phyloP scores from a whole-genome alignment of 2,113 vertebrate species.

The Taurulus bubalis region DNA sequence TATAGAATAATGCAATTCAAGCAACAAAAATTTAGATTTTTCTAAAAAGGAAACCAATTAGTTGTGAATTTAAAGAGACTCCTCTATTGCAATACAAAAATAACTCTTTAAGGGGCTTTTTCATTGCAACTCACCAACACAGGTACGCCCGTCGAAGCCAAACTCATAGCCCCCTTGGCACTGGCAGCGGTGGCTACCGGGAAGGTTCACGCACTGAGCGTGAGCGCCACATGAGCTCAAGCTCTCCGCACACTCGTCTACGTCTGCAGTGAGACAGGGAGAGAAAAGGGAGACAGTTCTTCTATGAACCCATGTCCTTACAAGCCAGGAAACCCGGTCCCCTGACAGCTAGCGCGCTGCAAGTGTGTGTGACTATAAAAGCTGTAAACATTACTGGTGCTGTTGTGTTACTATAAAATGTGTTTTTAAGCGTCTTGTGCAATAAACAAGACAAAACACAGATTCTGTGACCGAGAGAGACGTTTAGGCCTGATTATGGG shows the following conservation, averaged over 20 bases:
- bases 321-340: constrained; percentile 31
- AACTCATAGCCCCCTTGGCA: constrained; percentile 84
- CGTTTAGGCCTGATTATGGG: constrained; percentile 55
- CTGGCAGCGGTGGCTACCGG: constrained; percentile 88
- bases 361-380: constrained; percentile 14
- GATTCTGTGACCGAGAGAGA: constrained; percentile 26
- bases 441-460: neutral
- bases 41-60: no score
- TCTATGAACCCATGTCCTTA: neutral
- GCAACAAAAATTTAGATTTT: no score
- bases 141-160: constrained; percentile 81
- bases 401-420: constrained; percentile 29
- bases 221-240: constrained; percentile 84
- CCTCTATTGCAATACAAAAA: no score
- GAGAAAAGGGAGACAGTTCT: constrained; percentile 14
- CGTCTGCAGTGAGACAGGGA: constrained; percentile 78
- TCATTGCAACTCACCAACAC: constrained; percentile 83
- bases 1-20: no score
- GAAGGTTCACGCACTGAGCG: constrained; percentile 85
- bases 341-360: neutral
- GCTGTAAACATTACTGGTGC: constrained; percentile 59
- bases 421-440: constrained; percentile 20
- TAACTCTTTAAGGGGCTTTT: no score
- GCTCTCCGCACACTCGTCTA: constrained; percentile 88
- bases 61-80: no score